These are phyloP conservation scores for Ictalurus furcatus DNA, from an alignment of 2,113 vertebrate species.

Conservation along the genomic window DNA sequence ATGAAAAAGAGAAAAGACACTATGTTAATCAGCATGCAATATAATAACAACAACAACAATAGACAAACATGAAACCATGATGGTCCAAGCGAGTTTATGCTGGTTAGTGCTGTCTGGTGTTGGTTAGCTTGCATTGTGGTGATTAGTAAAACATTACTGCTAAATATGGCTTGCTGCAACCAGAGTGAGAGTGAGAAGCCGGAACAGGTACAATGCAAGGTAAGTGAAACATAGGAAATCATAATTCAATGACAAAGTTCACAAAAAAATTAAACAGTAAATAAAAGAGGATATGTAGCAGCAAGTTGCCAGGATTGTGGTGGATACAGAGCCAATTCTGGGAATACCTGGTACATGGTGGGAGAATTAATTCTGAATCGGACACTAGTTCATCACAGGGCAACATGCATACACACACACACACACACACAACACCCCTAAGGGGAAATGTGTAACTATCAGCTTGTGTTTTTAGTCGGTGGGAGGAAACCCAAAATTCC, in stretches of 20 bases:
- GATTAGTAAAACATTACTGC: neutral
- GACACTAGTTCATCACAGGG: too few species aligned
- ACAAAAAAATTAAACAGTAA: neutral
- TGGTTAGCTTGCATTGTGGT: neutral
- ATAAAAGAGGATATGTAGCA: neutral
- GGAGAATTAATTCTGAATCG: too few species aligned
- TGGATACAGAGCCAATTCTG: neutral
- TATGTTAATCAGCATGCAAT: neutral
- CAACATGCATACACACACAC: neutral
- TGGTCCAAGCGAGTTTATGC: neutral
- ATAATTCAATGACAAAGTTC: neutral
- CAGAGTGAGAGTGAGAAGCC: neutral
- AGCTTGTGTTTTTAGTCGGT: neutral
- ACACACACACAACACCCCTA: neutral
- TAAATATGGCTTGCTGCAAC: neutral
- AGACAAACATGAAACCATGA: neutral
- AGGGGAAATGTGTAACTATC: neutral
- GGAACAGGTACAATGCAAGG: neutral
- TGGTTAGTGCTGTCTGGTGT: neutral
- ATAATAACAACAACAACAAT: neutral
- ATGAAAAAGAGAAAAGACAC: neutral
- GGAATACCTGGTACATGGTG: too few species aligned
- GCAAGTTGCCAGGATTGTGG: neutral
- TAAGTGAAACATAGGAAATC: neutral
- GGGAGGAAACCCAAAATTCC: neutral